Evolutionary conservation across 2,888 invertebrate genomes (phyloP).

Genomic region (Alcis repandata): DNA sequence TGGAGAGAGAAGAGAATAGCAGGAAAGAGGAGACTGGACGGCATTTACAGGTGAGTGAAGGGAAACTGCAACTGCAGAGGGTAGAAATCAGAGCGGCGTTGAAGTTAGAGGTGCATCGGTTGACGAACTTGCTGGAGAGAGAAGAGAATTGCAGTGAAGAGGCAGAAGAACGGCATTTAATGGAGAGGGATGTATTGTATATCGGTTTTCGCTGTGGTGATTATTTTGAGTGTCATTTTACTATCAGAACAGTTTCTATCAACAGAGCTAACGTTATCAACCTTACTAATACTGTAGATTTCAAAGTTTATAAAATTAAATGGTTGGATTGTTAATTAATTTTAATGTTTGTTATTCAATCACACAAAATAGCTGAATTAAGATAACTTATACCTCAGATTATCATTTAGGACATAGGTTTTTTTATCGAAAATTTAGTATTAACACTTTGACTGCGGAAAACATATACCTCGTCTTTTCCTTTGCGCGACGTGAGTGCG

Average conservation of each 20-base stretch:
- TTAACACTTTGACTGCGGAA: too few relatives aligned
- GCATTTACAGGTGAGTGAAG: constrained; percentile 67
- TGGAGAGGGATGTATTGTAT: too few relatives aligned
- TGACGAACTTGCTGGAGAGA: constrained; percentile 81
- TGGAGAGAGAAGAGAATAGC: constrained; percentile 80
- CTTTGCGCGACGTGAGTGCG: too few relatives aligned
- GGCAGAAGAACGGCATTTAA: constrained; percentile 69
- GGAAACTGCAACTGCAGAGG: constrained; percentile 83
- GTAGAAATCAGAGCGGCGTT: constrained; percentile 83
- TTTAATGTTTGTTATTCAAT: background rate
- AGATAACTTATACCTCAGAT: too few relatives aligned
- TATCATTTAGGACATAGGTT: too few relatives aligned
- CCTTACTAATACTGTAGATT: background rate
- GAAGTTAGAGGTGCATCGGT: constrained; percentile 73
- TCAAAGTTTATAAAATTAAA: too few relatives aligned
- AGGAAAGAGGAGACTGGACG: constrained; percentile 72
- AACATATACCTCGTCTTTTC: too few relatives aligned
- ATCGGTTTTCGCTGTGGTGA: too few relatives aligned
- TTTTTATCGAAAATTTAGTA: too few relatives aligned
- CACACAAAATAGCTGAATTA: background rate
- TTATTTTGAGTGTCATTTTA: too few relatives aligned
- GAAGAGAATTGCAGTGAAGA: constrained; percentile 74
- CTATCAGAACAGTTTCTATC: too few relatives aligned
- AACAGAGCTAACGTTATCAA: background rate
- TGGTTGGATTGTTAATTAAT: too few relatives aligned